phyloP scores from a whole-genome alignment of 2,888 invertebrate genomes.

The Andrena chrysosceles region DNA sequence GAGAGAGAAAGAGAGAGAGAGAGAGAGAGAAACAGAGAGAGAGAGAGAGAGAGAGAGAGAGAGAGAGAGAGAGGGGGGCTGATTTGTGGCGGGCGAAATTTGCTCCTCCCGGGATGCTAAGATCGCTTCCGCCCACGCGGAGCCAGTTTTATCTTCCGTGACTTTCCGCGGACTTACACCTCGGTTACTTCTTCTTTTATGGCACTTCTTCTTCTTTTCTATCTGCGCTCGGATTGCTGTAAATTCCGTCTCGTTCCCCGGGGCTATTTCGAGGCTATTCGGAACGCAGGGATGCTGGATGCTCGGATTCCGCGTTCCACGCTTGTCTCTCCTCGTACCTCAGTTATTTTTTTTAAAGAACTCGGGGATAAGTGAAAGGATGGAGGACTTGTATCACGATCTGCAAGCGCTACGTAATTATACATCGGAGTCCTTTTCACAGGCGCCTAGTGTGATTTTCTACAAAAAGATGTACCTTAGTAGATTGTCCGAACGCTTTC shows the following conservation, averaged over 20 bases:
- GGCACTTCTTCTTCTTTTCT: background rate
- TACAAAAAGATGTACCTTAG: no score
- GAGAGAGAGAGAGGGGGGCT: background rate
- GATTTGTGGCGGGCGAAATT: slow-evolving; percentile 20
- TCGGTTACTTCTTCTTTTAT: slow-evolving; percentile 14
- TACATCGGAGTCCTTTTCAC: no score
- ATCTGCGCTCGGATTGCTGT: slow-evolving; percentile 4
- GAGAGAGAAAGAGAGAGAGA: background rate
- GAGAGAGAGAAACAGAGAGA: background rate
- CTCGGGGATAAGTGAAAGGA: no score
- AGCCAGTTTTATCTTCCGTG: slow-evolving; percentile 35
- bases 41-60: background rate
- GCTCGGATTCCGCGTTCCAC: no score
- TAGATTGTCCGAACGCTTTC: no score
- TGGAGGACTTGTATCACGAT: no score
- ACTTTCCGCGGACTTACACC: slow-evolving; percentile 31
- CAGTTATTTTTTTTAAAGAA: no score
- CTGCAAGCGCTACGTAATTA: no score
- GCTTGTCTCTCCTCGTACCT: no score
- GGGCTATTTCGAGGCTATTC: background rate
- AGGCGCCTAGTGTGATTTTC: no score
- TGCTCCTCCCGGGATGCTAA: slow-evolving; percentile 25
- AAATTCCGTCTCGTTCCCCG: background rate
- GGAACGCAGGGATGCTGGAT: background rate
- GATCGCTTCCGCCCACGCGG: slow-evolving; percentile 23